Conservation (phyloP, 1,140 invertebrate genomes). For the Macrobrachium nipponense region DNA sequence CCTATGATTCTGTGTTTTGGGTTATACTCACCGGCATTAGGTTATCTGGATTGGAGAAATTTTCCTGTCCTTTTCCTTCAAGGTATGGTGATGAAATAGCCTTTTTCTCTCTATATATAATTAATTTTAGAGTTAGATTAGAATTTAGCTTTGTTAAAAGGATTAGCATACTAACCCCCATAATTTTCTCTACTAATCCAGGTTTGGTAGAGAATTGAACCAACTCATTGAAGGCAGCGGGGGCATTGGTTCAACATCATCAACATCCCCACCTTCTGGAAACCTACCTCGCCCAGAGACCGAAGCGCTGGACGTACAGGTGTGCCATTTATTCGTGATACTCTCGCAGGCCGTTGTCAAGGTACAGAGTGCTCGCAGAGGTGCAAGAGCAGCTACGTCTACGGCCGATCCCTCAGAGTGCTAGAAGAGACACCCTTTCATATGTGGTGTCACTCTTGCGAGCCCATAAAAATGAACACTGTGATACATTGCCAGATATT, state of each 20-base stretch:
- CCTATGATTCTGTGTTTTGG: no score
- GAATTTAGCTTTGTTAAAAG: conserved; percentile 66
- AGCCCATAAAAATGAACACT: conserved; percentile 94
- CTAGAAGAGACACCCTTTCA: conserved; percentile 92
- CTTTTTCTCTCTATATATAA: no score
- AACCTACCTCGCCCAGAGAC: conserved; percentile 45
- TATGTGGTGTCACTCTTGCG: conserved; percentile 97
- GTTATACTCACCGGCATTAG: no score
- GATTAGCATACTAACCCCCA: background rate
- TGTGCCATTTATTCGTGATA: conserved; percentile 53
- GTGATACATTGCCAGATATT: conserved; percentile 92
- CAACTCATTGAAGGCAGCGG: conserved; percentile 65
- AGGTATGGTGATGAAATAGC: no score
- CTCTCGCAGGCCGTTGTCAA: conserved; percentile 35
- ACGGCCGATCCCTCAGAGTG: conserved; percentile 66
- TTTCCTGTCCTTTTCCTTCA: no score
- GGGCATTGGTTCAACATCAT: conserved; percentile 76
- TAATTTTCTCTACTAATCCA: background rate
- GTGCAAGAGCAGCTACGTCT: conserved; percentile 31
- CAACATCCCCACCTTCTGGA: conserved; percentile 68
- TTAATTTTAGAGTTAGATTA: no score
- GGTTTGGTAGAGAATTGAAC: conserved; percentile 62
- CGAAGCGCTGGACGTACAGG: conserved; percentile 46
- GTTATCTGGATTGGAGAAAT: no score
- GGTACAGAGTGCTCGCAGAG: conserved; percentile 52